phyloP scores from a whole-genome alignment of 2,888 invertebrate species.

The Crossocerus cetratus region DNA sequence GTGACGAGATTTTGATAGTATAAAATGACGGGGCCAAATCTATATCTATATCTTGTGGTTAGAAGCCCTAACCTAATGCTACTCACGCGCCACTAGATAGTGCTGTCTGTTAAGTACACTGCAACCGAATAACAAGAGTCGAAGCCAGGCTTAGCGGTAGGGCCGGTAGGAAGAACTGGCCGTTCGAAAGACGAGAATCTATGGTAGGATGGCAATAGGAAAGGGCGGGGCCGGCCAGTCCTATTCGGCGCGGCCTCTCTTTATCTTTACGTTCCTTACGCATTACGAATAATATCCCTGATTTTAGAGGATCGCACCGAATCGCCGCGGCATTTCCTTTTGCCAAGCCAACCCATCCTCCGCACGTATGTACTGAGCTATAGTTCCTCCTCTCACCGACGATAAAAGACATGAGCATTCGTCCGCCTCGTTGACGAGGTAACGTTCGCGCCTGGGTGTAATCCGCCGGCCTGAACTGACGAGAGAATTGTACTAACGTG shows the following conservation, averaged over 20 bases:
- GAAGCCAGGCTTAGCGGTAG: too few relatives aligned
- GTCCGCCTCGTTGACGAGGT: neutral
- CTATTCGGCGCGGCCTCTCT: neutral
- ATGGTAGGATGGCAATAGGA: slow-evolving; percentile 18
- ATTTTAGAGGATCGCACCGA: neutral
- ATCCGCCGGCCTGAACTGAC: slow-evolving; percentile 38
- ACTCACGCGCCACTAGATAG: too few relatives aligned
- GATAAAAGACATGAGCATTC: slow-evolving; percentile 35
- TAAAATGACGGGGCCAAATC: too few relatives aligned
- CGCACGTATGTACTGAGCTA: neutral
- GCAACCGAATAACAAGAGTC: too few relatives aligned
- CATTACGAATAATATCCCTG: neutral
- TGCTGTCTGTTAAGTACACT: too few relatives aligned
- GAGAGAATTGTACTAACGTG: slow-evolving; percentile 47
- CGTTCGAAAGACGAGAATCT: too few relatives aligned
- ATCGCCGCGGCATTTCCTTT: slow-evolving; percentile 20
- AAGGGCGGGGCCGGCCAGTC: neutral
- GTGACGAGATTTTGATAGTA: too few relatives aligned
- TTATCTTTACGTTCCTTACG: neutral
- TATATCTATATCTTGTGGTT: too few relatives aligned
- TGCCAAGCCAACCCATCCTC: slow-evolving; percentile 15
- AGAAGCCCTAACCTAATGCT: too few relatives aligned
- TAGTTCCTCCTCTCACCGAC: slow-evolving; percentile 7
- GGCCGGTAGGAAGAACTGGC: too few relatives aligned
- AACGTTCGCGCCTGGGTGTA: neutral